These are phyloP conservation scores for Neosilurus hyrtlii DNA, from an alignment of 2,797 vertebrate species.

Conservation along the genomic window DNA sequence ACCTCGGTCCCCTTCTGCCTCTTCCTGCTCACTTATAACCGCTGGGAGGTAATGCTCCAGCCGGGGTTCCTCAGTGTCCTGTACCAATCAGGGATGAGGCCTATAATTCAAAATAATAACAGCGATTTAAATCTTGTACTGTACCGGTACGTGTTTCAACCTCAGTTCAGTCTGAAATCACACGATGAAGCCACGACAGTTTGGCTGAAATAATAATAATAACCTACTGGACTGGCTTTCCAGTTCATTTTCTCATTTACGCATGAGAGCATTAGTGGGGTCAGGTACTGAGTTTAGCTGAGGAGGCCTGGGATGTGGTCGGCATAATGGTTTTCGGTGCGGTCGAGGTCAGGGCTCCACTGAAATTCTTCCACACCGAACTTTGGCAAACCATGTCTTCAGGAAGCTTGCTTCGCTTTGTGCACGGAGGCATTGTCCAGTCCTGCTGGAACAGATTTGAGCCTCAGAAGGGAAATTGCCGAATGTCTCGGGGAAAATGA, in stretches of 20 bases:
- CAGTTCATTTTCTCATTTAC: background rate
- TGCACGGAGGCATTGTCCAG: background rate
- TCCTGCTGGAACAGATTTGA: background rate
- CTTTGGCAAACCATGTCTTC: background rate
- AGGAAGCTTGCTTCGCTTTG: background rate
- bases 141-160: too few relatives aligned
- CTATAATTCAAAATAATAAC: background rate
- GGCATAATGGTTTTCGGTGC: background rate
- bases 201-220: background rate
- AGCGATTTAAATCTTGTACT: background rate
- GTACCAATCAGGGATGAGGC: background rate
- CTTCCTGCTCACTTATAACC: constrained; percentile 86
- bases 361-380: background rate
- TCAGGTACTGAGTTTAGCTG: too few relatives aligned
- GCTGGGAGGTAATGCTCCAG: constrained; percentile 87
- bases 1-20: constrained; percentile 90
- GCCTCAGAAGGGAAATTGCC: background rate
- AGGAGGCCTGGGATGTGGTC: background rate
- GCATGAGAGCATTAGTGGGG: background rate
- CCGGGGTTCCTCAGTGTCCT: background rate
- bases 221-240: background rate
- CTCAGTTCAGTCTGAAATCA: background rate
- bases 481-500: too few relatives aligned
- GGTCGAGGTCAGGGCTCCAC: background rate
- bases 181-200: too few relatives aligned